Base-by-base conservation (phyloP, 2,888 invertebrate species). In the Drosophila emarginata region DNA sequence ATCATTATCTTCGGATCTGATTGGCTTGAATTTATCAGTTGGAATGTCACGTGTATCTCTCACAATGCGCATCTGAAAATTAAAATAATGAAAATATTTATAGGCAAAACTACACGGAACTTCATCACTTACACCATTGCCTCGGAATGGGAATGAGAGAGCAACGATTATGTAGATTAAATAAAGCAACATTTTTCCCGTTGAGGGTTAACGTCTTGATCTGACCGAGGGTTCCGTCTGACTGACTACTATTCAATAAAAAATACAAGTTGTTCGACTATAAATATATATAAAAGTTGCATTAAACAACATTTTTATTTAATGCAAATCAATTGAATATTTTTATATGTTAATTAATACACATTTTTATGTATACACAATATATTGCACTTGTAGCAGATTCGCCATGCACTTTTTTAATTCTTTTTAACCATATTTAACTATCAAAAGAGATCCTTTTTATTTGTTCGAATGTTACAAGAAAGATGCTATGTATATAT, bases 111-210 rank as follows among this genome's bases (percentile, higher is more conserved):
- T 4, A 15, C 3, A 9, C 2, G 45, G 12, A 45, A 21, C 4
- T 21, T 11, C 1, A 12, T 32, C 18, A 54, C 54, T 54, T 21
- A 57, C 57, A 9, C 57, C 37, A 37, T 39, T 37, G 37, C 56
- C 21, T 4, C 7, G 11, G 53, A 18, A 54, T 36, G 14, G 1
- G 7, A 12, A 54, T 12, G 32, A n/a, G 18, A 54, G 18, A 12
- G 18, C 3, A 12, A 14, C 18, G 18, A 54, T n/a, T 18, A 54
- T 6, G 4, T 36, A 36, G 18, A 32, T 21, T n/a, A 36, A 6
- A 36, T 18, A 28, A 18, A 36, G 36, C 18, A 36, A 18, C 54
- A 54, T 54, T 54, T 54, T 36, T 11, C 18, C 12, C 6, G n/a
- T n/a, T n/a, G 23, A 23, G 32, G 32, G 18, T 12, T 5, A 36